Conservation (phyloP, 2,797 vertebrate genomes). For the Semotilus atromaculatus region DNA sequence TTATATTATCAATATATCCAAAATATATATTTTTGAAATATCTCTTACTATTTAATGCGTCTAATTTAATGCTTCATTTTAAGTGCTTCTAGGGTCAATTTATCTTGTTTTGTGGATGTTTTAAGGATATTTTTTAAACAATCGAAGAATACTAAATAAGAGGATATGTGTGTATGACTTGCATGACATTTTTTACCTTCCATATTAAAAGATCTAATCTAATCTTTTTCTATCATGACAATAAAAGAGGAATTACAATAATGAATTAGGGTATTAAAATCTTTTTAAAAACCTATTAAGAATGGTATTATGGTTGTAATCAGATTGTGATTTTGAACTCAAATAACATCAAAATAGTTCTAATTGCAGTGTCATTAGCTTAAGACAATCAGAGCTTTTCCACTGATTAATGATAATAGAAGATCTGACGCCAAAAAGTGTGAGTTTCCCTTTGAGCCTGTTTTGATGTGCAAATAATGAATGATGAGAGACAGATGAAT, state of each 20-base stretch:
- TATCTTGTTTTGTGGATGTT: not conserved
- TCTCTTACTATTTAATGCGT: not conserved
- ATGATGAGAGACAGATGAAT: conserved; percentile 26
- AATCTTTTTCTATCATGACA: not conserved
- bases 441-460: conserved; percentile 2
- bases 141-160: not conserved
- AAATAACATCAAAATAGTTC: not conserved
- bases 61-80: too few species aligned
- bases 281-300: not conserved
- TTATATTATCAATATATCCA: not conserved
- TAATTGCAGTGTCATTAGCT: conserved; percentile 7
- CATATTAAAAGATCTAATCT: not conserved
- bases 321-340: not conserved
- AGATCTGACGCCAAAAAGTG: not conserved
- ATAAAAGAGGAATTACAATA: not conserved
- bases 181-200: not conserved
- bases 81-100: not conserved
- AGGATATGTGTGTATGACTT: not conserved
- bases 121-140: not conserved
- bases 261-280: not conserved
- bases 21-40: not conserved
- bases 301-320: not conserved
- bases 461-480: conserved; percentile 18
- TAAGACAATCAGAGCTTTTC: conserved; percentile 11
- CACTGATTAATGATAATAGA: conserved; percentile 33